A percentile compares a stretch with the other conserved stretches of the same genome.
These are phyloP conservation scores for Tribolium madens DNA, from an alignment of 1,140 invertebrate species.

Conservation along the genomic window DNA sequence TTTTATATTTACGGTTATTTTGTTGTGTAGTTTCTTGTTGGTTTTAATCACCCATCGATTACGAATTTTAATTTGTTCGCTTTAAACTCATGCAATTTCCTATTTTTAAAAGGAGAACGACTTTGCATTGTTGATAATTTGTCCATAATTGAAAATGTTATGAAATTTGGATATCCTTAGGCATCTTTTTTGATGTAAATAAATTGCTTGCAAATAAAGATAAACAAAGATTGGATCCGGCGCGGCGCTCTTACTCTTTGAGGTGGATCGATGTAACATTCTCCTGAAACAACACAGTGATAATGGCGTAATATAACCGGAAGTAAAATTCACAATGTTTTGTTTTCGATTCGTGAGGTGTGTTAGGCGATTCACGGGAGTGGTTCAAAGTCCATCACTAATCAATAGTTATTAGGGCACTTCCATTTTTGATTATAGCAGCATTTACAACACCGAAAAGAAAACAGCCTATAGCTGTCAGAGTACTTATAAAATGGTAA, in stretches of 20 bases:
- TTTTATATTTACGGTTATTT: conserved; percentile 51
- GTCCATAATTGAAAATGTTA: too few relatives aligned
- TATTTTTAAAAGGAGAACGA: background rate
- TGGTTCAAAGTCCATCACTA: background rate
- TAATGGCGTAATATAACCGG: background rate
- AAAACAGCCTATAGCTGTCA: too few relatives aligned
- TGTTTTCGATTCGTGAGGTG: background rate
- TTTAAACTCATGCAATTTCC: background rate
- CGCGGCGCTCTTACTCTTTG: background rate
- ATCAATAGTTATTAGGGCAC: background rate
- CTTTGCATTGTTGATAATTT: too few relatives aligned
- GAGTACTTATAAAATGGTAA: too few relatives aligned
- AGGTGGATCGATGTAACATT: background rate
- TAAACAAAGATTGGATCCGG: background rate
- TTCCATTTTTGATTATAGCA: background rate
- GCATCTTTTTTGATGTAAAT: background rate
- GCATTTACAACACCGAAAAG: background rate
- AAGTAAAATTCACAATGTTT: conserved; percentile 17
- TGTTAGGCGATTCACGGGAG: background rate
- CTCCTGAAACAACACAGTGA: conserved; percentile 14
- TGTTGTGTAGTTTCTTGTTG: conserved; percentile 14
- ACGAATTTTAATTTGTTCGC: conserved; percentile 42
- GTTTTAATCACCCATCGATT: conserved; percentile 46
- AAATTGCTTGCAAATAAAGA: background rate
- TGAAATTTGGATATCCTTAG: background rate